phyloP scores from a whole-genome alignment of 2,113 vertebrate genomes.

The Hiodon tergisus region DNA sequence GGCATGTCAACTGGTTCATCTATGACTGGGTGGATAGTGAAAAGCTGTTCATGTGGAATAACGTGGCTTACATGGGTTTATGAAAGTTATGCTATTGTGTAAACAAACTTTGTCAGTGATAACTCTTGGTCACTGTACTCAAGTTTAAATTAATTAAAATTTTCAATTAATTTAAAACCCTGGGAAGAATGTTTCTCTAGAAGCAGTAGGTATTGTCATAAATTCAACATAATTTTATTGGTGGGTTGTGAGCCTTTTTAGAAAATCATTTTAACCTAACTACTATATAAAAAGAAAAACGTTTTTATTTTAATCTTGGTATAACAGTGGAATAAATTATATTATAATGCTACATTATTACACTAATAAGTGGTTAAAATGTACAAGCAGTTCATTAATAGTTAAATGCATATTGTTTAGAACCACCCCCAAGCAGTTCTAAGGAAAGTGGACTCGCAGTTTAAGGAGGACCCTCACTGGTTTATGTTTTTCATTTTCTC shows the following conservation, averaged over 20 bases:
- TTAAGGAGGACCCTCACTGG: conserved; percentile 8
- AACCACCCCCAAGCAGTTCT: conserved; percentile 17
- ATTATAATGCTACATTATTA: background rate
- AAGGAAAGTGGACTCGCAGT: conserved; percentile 3
- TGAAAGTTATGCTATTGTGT: background rate
- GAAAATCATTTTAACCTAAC: background rate
- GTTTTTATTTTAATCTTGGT: background rate
- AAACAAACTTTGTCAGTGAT: too few species aligned
- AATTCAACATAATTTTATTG: too few species aligned
- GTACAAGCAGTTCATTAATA: background rate
- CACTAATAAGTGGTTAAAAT: background rate
- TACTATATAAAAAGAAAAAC: background rate
- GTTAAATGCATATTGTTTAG: conserved; percentile 6
- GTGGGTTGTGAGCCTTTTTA: background rate
- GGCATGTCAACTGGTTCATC: background rate
- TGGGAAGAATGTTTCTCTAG: too few species aligned
- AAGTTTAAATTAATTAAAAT: too few species aligned
- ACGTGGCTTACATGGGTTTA: background rate
- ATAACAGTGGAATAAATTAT: background rate
- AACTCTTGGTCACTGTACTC: too few species aligned
- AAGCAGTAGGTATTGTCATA: too few species aligned
- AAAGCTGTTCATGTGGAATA: background rate
- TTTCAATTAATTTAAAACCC: too few species aligned
- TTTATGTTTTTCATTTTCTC: background rate
- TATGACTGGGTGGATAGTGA: background rate